These are phyloP conservation scores for Polyploca ridens DNA, from an alignment of 2,888 invertebrate genomes.

Conservation along the genomic window DNA sequence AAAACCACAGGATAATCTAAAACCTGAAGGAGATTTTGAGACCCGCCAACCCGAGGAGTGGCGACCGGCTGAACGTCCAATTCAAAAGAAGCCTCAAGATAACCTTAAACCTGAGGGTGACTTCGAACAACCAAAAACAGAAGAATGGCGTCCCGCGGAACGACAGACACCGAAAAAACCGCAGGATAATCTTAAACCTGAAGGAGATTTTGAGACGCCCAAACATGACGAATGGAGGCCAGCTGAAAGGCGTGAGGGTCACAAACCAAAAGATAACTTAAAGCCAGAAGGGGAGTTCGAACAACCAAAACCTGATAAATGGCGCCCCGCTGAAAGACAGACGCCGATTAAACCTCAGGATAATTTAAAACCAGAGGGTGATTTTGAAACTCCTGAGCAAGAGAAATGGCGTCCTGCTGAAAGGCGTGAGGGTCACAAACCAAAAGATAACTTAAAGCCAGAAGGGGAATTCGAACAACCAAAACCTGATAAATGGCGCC, in stretches of 20 bases:
- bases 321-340: constrained; percentile 69
- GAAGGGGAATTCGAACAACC: constrained; percentile 77
- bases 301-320: constrained; percentile 63
- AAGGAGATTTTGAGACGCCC: constrained; percentile 78
- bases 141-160: constrained; percentile 67
- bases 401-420: constrained; percentile 32
- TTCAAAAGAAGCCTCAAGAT: constrained; percentile 78
- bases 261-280: constrained; percentile 81
- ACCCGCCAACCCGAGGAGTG: constrained; percentile 66
- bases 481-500: constrained; percentile 60
- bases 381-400: constrained; percentile 64
- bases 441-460: constrained; percentile 71
- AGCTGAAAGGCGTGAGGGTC: constrained; percentile 53
- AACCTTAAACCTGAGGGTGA: constrained; percentile 87
- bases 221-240: constrained; percentile 64
- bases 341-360: constrained; percentile 62
- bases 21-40: constrained; percentile 83
- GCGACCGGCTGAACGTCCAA: constrained; percentile 49
- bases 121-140: constrained; percentile 71
- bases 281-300: constrained; percentile 86
- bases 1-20: constrained; percentile 68
- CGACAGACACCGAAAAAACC: constrained; percentile 62
- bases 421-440: no score
- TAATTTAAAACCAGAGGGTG: constrained; percentile 82
- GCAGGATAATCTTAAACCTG: constrained; percentile 68